Conservation (phyloP, 1,140 invertebrate species). For the Leptoteleia sp. region DNA sequence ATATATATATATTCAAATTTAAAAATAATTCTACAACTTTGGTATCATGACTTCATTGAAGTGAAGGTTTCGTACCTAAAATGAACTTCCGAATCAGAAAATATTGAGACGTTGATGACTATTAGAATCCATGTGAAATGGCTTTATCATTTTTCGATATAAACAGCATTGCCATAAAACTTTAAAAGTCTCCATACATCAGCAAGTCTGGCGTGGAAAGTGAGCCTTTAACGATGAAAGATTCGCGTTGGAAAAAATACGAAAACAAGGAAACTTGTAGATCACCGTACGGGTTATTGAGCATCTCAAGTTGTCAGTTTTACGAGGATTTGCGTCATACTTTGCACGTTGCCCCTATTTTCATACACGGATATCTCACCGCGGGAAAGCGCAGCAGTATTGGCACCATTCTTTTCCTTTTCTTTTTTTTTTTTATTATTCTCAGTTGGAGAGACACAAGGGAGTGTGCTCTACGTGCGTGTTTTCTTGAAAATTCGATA, state of each 20-base stretch:
- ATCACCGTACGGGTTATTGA: constrained; percentile 73
- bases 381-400: constrained; percentile 66
- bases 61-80: too few relatives aligned
- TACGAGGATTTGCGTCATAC: constrained; percentile 72
- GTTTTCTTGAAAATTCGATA: constrained; percentile 52
- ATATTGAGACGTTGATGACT: too few relatives aligned
- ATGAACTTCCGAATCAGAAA: too few relatives aligned
- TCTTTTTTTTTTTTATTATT: constrained; percentile 67
- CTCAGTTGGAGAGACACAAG: constrained; percentile 35
- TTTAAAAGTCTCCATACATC: constrained; percentile 58
- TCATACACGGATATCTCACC: constrained; percentile 60
- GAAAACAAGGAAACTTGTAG: constrained; percentile 65
- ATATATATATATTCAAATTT: too few relatives aligned
- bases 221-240: constrained; percentile 65
- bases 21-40: too few relatives aligned
- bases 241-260: constrained; percentile 62
- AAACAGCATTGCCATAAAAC: constrained; percentile 45
- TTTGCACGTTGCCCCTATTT: constrained; percentile 68
- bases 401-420: constrained; percentile 63
- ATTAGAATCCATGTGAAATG: too few relatives aligned
- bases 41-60: too few relatives aligned
- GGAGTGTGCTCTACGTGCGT: constrained; percentile 21
- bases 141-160: constrained; percentile 60
- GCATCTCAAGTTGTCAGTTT: constrained; percentile 71
- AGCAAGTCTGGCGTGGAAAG: constrained; percentile 57